Evolutionary conservation across 2,113 vertebrate species (phyloP).

Genomic region (Gavialis gangeticus): DNA sequence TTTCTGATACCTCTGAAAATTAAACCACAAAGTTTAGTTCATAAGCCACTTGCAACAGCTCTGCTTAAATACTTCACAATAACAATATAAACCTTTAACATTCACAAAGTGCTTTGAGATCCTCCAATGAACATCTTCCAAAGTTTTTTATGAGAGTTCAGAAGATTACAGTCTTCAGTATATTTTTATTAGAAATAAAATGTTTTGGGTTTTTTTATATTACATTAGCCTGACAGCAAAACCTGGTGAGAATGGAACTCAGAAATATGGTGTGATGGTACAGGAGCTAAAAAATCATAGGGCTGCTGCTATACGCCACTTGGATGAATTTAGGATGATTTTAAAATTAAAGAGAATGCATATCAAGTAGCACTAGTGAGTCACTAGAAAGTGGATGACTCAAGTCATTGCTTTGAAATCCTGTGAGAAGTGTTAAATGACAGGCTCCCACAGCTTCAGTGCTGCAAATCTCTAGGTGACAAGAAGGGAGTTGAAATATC

Average conservation of each 20-base stretch:
- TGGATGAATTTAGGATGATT: constrained; percentile 51
- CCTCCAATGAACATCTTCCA: neutral
- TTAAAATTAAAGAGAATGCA: constrained; percentile 47
- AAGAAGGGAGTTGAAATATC: constrained; percentile 26
- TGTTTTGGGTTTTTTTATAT: neutral
- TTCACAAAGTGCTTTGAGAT: constrained; percentile 15
- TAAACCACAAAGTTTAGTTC: neutral
- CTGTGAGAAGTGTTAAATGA: constrained; percentile 51
- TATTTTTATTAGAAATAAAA: constrained; percentile 19
- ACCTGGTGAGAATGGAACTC: constrained; percentile 7
- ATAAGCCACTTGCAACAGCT: neutral
- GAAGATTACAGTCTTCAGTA: neutral
- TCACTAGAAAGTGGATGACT: constrained; percentile 67
- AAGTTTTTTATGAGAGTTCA: neutral
- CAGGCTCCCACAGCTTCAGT: neutral
- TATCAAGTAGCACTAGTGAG: constrained; percentile 62
- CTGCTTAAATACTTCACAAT: neutral
- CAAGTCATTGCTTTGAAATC: constrained; percentile 67
- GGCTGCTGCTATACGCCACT: constrained; percentile 58
- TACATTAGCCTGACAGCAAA: constrained; percentile 15
- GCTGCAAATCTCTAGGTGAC: constrained; percentile 41
- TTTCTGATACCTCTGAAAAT: neutral
- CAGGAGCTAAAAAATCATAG: constrained; percentile 66
- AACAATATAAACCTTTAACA: neutral
- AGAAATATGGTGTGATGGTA: constrained; percentile 50